These are phyloP conservation scores for Malurus splendens DNA, from an alignment of 2,797 vertebrate genomes.

Conservation along the genomic window DNA sequence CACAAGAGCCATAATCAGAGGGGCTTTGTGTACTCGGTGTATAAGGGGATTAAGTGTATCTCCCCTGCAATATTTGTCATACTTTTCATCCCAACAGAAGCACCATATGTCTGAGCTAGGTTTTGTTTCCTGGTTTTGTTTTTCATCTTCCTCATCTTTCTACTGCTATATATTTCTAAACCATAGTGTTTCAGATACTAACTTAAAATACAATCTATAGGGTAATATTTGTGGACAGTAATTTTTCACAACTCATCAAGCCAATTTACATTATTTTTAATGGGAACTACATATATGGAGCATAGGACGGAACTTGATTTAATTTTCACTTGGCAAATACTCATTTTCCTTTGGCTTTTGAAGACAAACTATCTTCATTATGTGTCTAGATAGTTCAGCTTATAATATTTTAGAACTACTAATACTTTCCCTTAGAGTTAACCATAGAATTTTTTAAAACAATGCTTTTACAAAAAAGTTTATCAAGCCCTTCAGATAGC, in stretches of 20 bases:
- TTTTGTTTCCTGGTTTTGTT: not conserved
- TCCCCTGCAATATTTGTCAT: not conserved
- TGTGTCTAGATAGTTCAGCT: not conserved
- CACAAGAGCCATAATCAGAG: not conserved
- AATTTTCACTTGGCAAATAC: not conserved
- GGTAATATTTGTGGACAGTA: not conserved
- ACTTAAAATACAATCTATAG: not conserved
- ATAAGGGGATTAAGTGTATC: not conserved
- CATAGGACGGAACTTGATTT: not conserved
- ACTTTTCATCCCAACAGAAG: not conserved
- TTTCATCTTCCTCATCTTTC: not conserved
- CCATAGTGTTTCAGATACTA: not conserved
- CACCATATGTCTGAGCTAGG: not conserved
- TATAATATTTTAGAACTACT: not conserved
- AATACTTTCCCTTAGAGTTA: not conserved
- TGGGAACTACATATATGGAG: not conserved
- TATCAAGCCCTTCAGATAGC: not conserved
- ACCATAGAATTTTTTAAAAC: not conserved
- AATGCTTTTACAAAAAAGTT: not conserved
- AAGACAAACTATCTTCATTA: not conserved
- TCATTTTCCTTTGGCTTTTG: not conserved
- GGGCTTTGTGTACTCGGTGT: not conserved
- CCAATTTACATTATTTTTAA: not conserved
- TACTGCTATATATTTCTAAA: not conserved
- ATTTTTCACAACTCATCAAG: not conserved